Evolutionary conservation across 2,888 invertebrate genomes (phyloP).

Genomic region (Theodoxus fluviatilis): DNA sequence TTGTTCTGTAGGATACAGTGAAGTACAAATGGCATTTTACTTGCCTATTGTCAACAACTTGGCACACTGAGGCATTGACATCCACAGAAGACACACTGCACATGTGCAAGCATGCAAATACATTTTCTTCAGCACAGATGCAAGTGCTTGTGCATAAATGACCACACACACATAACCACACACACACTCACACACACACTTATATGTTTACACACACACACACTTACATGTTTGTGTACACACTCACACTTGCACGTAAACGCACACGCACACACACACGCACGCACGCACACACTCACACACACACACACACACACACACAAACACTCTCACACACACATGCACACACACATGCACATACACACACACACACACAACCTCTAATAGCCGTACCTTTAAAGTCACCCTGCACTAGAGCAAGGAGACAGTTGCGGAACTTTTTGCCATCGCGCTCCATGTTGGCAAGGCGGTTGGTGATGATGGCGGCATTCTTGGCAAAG

Average conservation of each 20-base stretch:
- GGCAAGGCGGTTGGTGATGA: constrained; percentile 47
- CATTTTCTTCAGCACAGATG: no score
- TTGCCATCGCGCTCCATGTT: constrained; percentile 44
- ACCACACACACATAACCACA: no score
- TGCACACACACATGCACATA: neutral
- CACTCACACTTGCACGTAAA: no score
- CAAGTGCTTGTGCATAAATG: no score
- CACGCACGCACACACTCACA: neutral
- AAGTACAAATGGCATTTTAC: no score
- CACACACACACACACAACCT: constrained; percentile 42
- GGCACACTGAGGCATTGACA: no score
- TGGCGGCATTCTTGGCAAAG: constrained; percentile 48
- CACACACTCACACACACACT: neutral
- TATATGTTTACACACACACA: constrained; percentile 36
- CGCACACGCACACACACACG: neutral
- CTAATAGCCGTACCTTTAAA: constrained; percentile 46
- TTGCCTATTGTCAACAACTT: no score
- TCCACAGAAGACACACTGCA: no score
- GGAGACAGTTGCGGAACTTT: constrained; percentile 46
- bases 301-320: constrained; percentile 14
- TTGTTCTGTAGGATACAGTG: no score
- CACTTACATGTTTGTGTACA: constrained; percentile 44
- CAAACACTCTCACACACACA: constrained; percentile 4
- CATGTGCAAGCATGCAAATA: no score
- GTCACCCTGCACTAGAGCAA: constrained; percentile 50